These are phyloP conservation scores for Serrognathus titanus DNA, from an alignment of 2,888 invertebrate species.

Conservation along the genomic window DNA sequence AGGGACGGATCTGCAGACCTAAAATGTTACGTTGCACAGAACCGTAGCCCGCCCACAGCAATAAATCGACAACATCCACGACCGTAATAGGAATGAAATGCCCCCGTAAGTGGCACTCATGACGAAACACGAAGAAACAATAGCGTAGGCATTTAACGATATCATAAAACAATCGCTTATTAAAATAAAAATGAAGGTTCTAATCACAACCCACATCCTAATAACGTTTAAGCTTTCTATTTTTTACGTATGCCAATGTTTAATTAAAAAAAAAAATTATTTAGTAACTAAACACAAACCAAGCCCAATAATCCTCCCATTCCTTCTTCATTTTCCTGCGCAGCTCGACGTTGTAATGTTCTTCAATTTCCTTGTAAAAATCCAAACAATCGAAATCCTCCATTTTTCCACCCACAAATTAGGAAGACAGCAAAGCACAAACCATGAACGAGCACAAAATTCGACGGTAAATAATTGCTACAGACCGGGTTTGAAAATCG, in stretches of 20 bases:
- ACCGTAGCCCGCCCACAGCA: too few relatives aligned
- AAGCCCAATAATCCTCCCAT: slow-evolving; percentile 46
- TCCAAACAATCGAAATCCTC: slow-evolving; percentile 19
- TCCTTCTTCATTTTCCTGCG: slow-evolving; percentile 29
- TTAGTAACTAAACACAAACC: slow-evolving; percentile 41
- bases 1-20: too few relatives aligned
- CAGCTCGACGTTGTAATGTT: slow-evolving; percentile 39
- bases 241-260: neutral
- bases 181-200: neutral
- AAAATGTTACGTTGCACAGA: too few relatives aligned
- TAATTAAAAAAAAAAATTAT: slow-evolving; percentile 3
- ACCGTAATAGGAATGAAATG: too few relatives aligned
- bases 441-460: neutral
- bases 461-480: too few relatives aligned
- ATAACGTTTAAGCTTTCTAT: neutral
- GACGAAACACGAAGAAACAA: neutral
- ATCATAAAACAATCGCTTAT: neutral
- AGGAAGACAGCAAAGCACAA: too few relatives aligned
- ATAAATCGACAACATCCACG: too few relatives aligned
- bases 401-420: neutral
- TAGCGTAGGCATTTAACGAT: neutral
- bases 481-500: neutral
- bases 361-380: slow-evolving; percentile 40
- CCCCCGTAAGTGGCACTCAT: neutral
- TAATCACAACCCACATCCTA: slow-evolving; percentile 6